Base-by-base conservation (phyloP, 2,113 vertebrate genomes). In the Scartelaos histophorus region DNA sequence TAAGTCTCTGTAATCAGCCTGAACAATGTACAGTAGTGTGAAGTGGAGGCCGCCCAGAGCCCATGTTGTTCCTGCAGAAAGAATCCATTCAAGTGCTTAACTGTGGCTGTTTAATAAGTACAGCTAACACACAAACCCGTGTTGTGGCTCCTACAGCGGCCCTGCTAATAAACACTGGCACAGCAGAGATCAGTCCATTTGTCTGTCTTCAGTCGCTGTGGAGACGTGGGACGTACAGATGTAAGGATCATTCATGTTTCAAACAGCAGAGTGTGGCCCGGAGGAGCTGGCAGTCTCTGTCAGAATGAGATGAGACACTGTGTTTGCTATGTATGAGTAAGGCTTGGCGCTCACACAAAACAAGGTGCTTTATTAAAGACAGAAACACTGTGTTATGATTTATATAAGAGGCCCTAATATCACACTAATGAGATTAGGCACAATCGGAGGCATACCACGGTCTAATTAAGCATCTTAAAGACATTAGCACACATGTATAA, bases 311-410 rank as follows among this genome's bases (percentile, higher is more conserved):
- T 89, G 90, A 91, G 81, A 86, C 81, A 88, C 57, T 49, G 80
- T 71, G 81, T 85, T 78, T 80, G 85, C 90, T 87, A 88, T 91
- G 90, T 76, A 82, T 88, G 89, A 90, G 76, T 89, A 89, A 91
- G 78, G 34, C 83, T 79, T 84, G 85, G 76, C 85, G 84, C 71
- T 71, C 82, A 70, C 81, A 79, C 46, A 78, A 70, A 83, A 83
- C 87, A 88, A 87, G 84, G 73, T 87, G 84, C 81, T 90, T 87
- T 84, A 87, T 85, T 81, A 66, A 81, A 81, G 73, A 82, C 66
- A 29, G 65, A 81, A 71, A 85, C 78, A 77, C 81, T 80, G 6
- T 29, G 24, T 61, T 83, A 76, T 54, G 57, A 72, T 84, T 85
- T 78, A 75, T 81, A 82, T 71, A 74, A 82, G 0, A 16, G 73